Base-by-base conservation (phyloP, 1,140 invertebrate species). In the Lordiphosa collinella region DNA sequence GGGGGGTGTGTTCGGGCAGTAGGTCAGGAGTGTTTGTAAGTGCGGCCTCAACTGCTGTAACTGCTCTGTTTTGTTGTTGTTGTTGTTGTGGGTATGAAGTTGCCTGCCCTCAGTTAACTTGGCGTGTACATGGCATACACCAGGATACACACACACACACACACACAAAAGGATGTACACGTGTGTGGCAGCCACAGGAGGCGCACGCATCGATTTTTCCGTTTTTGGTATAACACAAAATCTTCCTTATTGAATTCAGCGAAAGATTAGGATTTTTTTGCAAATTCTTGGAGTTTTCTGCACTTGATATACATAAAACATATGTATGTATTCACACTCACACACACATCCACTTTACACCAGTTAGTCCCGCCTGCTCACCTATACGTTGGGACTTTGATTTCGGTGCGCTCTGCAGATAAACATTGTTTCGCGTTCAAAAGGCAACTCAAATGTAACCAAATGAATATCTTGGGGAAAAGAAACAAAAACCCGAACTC, bases 131-230 rank as follows among this genome's bases (percentile, higher is more conserved):
- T 66, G 54, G 53, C 53, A 44, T 46, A 57, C 43, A 55, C 56
- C 18, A 43, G 18, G 31, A 55, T 66, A 66, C 41, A 67, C 41
- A 51, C 35, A 59, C 64, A 66, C 62, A 58, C 40, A 58, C 18
- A 34, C 12, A 31, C 35, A 56, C 9, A 31, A 36, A 52, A 25
- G 34, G 25, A 50, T 53, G 32, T 64, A 50, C 53, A 54, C 62
- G 59, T 69, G 62, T 72, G 66, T 64, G 54, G 64, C 25, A 29
- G 68, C 55, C 52, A 53, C 43, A 62, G 60, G 44, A 67, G 64
- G 67, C 76, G 71, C 76, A 80, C 76, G 76, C 76, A 80, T 80
- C 76, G 76, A 80, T 80, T 80, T 80, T 80, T 80, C 78, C 66
- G 71, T 80, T 79, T 68, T 67, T 53, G 60, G 70, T 73, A 60